A percentile compares a stretch with the other conserved stretches of the same genome.
Evolutionary conservation across 2,113 vertebrate genomes (phyloP).

Genomic region (Petroica traversi): DNA sequence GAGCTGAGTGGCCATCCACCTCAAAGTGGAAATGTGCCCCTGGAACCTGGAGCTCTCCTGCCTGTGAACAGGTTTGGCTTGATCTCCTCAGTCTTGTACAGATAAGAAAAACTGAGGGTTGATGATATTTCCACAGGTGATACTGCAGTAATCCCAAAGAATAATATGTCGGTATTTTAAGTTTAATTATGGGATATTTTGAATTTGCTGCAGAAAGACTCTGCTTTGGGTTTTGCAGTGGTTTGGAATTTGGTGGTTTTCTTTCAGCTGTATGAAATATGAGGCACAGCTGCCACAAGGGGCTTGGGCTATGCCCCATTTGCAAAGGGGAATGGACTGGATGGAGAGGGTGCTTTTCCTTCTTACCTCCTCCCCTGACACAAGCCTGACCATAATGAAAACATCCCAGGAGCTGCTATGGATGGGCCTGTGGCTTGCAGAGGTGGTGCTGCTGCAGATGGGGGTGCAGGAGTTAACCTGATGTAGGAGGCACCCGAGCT

Average conservation of each 20-base stretch:
- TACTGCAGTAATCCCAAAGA: neutral
- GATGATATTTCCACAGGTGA: neutral
- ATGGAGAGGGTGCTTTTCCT: neutral
- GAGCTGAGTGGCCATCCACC: neutral
- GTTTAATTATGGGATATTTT: neutral
- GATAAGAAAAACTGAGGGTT: rapidly evolving
- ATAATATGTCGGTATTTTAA: neutral
- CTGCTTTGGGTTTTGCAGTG: neutral
- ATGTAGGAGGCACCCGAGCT: neutral
- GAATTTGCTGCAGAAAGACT: neutral
- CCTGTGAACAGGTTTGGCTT: rapidly evolving
- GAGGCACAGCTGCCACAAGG: neutral
- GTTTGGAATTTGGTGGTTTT: neutral
- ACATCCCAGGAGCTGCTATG: neutral
- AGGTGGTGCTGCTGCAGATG: neutral
- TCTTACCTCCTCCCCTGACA: neutral
- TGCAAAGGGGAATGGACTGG: neutral
- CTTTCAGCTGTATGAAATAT: rapidly evolving
- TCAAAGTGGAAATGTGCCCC: rapidly evolving
- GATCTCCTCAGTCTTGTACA: neutral
- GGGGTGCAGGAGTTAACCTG: neutral
- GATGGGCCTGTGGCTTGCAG: neutral
- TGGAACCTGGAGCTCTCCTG: neutral
- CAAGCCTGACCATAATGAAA: rapidly evolving
- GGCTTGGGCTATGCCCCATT: rapidly evolving